A percentile compares a stretch with the other conserved stretches of the same genome.
phyloP scores from a whole-genome alignment of 2,888 invertebrate genomes.

The Mythimna vitellina region DNA sequence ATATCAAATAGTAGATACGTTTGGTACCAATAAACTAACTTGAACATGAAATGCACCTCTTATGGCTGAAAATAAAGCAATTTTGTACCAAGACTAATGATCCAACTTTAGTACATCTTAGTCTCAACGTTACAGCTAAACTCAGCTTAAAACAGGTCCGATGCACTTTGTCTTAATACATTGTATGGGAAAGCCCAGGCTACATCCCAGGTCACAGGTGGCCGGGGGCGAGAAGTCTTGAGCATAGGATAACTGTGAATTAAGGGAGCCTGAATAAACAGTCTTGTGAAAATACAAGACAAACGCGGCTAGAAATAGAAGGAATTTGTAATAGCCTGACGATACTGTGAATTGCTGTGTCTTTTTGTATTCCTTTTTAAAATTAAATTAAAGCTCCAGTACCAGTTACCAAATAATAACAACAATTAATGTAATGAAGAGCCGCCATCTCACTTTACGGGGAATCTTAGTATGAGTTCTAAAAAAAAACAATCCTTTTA shows the following conservation, averaged over 20 bases:
- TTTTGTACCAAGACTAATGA: background rate
- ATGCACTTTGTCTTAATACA: constrained; percentile 52
- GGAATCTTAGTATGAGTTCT: too few species aligned
- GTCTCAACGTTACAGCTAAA: constrained; percentile 8
- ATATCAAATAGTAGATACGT: background rate
- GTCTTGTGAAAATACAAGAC: background rate
- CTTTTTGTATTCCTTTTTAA: too few species aligned
- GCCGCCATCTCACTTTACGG: too few species aligned
- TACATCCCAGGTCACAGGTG: constrained; percentile 55
- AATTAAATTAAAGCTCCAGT: too few species aligned
- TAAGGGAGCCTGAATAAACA: constrained; percentile 43
- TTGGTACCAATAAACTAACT: background rate
- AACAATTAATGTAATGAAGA: too few species aligned
- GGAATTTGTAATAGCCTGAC: background rate
- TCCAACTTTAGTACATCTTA: background rate
- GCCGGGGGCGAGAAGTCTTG: constrained; percentile 27
- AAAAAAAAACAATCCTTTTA: too few species aligned
- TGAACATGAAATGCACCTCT: background rate
- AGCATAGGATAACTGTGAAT: constrained; percentile 46
- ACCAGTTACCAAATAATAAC: too few species aligned
- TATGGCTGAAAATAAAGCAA: background rate
- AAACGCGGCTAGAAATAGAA: background rate
- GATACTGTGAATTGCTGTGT: background rate
- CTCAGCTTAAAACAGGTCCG: constrained; percentile 26
- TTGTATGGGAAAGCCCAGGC: constrained; percentile 14